Evolutionary conservation across 2,888 invertebrate species (phyloP).

Genomic region (Epinotia ramella): DNA sequence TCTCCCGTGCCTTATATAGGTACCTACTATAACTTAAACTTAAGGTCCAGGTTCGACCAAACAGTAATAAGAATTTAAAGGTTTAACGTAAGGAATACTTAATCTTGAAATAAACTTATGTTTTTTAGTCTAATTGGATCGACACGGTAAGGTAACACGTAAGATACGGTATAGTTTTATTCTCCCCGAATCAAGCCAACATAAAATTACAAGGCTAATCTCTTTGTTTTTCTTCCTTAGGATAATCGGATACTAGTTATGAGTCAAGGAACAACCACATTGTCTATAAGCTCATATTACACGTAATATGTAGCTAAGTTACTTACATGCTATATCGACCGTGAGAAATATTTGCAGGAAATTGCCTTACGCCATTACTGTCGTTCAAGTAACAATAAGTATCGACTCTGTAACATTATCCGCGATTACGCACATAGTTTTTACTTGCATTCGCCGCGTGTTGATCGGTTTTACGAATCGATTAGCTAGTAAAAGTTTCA

Average conservation of each 20-base stretch:
- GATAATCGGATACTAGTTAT: constrained; percentile 6
- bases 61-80: too few species aligned
- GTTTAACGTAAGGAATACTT: too few species aligned
- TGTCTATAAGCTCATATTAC: constrained; percentile 37
- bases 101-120: too few species aligned
- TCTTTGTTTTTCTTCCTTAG: background rate
- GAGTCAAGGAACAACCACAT: constrained; percentile 22
- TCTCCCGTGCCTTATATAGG: too few species aligned
- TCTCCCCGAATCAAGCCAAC: background rate
- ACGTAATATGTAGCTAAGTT: constrained; percentile 36
- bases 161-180: background rate
- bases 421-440: constrained; percentile 48
- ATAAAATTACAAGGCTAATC: background rate
- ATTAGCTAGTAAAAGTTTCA: constrained; percentile 68
- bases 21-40: too few species aligned
- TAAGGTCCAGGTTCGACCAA: too few species aligned
- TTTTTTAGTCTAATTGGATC: too few species aligned
- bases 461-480: constrained; percentile 62
- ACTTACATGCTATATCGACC: constrained; percentile 60
- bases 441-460: constrained; percentile 63
- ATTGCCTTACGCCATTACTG: constrained; percentile 75
- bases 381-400: constrained; percentile 74
- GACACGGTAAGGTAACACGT: background rate
- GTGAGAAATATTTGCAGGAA: constrained; percentile 77
- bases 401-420: constrained; percentile 60